A percentile compares a stretch with the other conserved stretches of the same genome.
Evolutionary conservation across 2,113 vertebrate genomes (phyloP).

Genomic region (Micronycteris hirsuta): DNA sequence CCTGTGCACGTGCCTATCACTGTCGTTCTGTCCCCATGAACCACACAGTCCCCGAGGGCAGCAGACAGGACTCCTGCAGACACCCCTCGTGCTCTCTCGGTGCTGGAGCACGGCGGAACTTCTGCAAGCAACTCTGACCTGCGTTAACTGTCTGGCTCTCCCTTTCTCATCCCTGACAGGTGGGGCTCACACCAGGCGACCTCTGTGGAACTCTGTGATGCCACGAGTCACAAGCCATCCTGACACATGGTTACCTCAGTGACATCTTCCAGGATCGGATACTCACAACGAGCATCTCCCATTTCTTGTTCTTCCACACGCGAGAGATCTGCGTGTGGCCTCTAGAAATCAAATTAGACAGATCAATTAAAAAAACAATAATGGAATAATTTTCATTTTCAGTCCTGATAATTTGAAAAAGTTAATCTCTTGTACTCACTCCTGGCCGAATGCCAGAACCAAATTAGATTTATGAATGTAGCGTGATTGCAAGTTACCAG

Average conservation of each 20-base stretch:
- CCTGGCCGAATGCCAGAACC: constrained; percentile 69
- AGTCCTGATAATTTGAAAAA: constrained; percentile 42
- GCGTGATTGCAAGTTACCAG: constrained; percentile 71
- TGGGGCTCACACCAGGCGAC: neutral
- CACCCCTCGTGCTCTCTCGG: neutral
- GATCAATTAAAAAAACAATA: constrained; percentile 41
- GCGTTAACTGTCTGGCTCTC: neutral
- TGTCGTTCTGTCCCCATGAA: neutral
- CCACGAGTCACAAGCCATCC: neutral
- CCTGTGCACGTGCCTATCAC: accelerated
- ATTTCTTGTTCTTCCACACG: neutral
- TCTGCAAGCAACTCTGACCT: neutral
- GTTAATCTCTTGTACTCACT: constrained; percentile 56
- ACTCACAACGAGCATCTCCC: neutral
- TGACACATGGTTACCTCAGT: accelerated
- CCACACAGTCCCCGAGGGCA: neutral
- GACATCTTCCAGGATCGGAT: neutral
- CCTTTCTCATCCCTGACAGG: neutral
- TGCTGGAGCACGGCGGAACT: neutral
- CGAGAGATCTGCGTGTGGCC: neutral
- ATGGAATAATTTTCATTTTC: constrained; percentile 62
- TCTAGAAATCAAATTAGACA: constrained; percentile 23
- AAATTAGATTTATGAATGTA: constrained; percentile 76
- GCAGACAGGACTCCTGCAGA: neutral
- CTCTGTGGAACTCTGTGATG: neutral